phyloP scores from a whole-genome alignment of 2,113 vertebrate genomes.

The Zosterops lateralis region DNA sequence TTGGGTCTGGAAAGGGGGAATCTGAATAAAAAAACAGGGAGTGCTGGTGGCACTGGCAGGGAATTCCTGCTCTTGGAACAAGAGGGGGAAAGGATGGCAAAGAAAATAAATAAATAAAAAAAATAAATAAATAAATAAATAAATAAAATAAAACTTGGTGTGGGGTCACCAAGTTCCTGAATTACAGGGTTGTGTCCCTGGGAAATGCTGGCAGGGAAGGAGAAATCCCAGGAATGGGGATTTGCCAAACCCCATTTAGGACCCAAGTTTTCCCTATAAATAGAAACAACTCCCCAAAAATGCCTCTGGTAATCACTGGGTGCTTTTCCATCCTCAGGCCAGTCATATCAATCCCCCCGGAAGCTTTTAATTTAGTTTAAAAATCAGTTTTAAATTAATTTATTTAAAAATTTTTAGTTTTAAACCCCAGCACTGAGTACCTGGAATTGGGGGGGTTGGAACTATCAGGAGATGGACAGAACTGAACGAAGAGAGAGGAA shows the following conservation, averaged over 20 bases:
- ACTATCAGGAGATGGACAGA: background rate
- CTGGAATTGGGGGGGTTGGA: background rate
- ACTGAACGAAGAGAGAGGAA: rapidly evolving
- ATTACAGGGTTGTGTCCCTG: background rate
- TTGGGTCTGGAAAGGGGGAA: background rate
- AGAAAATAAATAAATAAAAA: background rate
- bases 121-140: background rate
- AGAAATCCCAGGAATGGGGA: background rate
- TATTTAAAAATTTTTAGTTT: too few species aligned
- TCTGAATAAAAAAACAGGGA: background rate
- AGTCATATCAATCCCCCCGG: rapidly evolving
- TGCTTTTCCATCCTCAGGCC: background rate
- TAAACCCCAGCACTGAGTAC: background rate
- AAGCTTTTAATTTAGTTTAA: background rate
- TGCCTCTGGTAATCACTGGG: background rate
- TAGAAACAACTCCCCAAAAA: background rate
- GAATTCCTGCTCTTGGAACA: background rate
- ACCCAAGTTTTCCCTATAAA: background rate
- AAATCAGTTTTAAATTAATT: too few species aligned
- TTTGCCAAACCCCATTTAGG: background rate
- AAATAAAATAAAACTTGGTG: too few species aligned
- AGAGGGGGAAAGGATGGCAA: background rate
- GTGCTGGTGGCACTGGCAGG: rapidly evolving
- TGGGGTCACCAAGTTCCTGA: background rate
- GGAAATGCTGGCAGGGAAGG: background rate